phyloP scores from a whole-genome alignment of 2,888 invertebrate genomes.

The Mesorhabditis sp. region DNA sequence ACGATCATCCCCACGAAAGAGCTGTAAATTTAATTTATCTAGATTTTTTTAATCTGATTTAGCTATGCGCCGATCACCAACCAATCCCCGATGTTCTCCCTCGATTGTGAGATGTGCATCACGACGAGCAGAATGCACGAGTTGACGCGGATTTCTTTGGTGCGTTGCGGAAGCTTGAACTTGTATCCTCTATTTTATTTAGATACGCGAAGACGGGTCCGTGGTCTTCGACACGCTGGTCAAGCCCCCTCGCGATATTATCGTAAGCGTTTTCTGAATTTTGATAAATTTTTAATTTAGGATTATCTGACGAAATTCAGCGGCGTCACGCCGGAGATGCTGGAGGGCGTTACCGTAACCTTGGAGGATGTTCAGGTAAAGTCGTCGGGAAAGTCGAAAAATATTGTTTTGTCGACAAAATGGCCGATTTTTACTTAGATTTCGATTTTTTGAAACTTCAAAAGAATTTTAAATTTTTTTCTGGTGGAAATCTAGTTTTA shows the following conservation, averaged over 20 bases:
- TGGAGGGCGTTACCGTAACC: constrained; percentile 58
- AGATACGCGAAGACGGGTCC: constrained; percentile 59
- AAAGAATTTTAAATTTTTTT: neutral
- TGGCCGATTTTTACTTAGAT: neutral
- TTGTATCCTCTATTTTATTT: constrained; percentile 10
- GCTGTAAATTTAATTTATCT: neutral
- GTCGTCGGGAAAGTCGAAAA: constrained; percentile 9
- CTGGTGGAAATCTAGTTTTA: neutral
- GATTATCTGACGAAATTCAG: constrained; percentile 60
- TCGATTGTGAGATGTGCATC: constrained; percentile 64
- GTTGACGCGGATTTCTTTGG: constrained; percentile 61
- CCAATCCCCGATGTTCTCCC: constrained; percentile 60
- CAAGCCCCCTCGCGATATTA: constrained; percentile 59
- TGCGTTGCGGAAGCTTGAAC: constrained; percentile 13
- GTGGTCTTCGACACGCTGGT: constrained; percentile 61
- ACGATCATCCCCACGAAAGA: constrained; percentile 18
- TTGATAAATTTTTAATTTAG: constrained; percentile 11
- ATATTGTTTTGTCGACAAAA: neutral
- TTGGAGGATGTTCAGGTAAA: constrained; percentile 17
- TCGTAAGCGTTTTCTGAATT: constrained; percentile 47
- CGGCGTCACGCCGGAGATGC: constrained; percentile 60
- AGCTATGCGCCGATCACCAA: constrained; percentile 37
- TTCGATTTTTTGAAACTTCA: neutral
- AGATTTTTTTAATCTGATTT: constrained; percentile 6
- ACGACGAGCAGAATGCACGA: constrained; percentile 56